These are phyloP conservation scores for Cariama cristata DNA, from an alignment of 2,113 vertebrate species.

Conservation along the genomic window DNA sequence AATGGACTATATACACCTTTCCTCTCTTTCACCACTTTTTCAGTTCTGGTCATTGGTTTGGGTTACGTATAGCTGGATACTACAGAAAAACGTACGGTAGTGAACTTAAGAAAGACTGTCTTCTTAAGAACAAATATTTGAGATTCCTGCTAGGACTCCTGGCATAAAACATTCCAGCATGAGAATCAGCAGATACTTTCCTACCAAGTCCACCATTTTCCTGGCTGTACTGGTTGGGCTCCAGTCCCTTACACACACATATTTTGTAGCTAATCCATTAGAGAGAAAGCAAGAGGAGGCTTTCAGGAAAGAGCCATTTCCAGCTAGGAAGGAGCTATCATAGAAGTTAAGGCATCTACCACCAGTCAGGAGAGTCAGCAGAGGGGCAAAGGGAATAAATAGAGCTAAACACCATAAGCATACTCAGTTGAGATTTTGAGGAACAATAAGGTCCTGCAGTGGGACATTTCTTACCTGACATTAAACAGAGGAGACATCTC, in stretches of 20 bases:
- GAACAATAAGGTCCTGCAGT: background rate
- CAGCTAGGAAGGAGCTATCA: background rate
- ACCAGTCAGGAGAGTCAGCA: background rate
- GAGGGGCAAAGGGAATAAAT: background rate
- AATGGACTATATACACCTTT: background rate
- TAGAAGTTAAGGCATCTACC: background rate
- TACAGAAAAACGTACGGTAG: background rate
- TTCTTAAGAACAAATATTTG: background rate
- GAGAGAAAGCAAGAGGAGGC: background rate
- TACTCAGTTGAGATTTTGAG: background rate
- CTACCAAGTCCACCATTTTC: background rate
- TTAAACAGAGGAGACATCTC: background rate
- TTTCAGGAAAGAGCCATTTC: background rate
- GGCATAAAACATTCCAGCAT: background rate
- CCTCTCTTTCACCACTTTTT: background rate
- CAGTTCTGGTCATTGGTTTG: background rate
- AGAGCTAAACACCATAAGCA: background rate
- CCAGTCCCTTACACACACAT: background rate
- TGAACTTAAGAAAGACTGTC: background rate
- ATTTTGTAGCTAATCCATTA: background rate
- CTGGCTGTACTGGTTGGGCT: background rate
- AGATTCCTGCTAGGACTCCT: background rate
- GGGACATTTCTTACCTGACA: background rate
- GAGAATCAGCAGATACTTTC: background rate
- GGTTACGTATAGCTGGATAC: background rate